phyloP scores from a whole-genome alignment of 2,113 vertebrate genomes.

The Percina caprodes region DNA sequence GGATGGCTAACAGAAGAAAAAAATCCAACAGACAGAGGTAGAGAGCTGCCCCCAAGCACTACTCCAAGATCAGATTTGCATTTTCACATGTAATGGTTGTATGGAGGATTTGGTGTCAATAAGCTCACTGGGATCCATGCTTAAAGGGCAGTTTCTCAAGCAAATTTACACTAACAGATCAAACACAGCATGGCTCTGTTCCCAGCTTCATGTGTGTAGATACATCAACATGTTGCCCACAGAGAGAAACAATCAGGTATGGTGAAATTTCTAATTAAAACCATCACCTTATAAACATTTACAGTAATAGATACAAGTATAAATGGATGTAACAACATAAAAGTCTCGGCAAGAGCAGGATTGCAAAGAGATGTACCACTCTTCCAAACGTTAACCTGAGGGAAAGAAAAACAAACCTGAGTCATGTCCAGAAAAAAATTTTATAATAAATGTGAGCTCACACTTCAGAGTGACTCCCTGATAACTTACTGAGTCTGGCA shows the following conservation, averaged over 20 bases:
- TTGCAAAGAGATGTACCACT: background rate
- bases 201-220: slow-evolving; percentile 18
- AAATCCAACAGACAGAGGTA: slow-evolving; percentile 79
- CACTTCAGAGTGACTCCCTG: slow-evolving; percentile 15
- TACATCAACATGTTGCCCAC: slow-evolving; percentile 7
- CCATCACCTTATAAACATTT: background rate
- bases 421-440: background rate
- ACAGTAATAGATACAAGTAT: background rate
- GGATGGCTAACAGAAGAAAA: slow-evolving; percentile 64
- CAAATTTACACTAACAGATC: background rate
- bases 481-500: slow-evolving; percentile 14
- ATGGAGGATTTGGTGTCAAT: slow-evolving; percentile 72
- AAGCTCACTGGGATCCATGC: slow-evolving; percentile 66
- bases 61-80: slow-evolving; percentile 74
- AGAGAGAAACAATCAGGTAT: slow-evolving; percentile 1
- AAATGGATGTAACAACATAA: background rate
- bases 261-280: background rate
- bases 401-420: slow-evolving; percentile 14
- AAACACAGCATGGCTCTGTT: slow-evolving; percentile 13
- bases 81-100: slow-evolving; percentile 70
- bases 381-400: background rate
- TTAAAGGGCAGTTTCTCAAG: slow-evolving; percentile 70
- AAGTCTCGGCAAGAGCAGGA: background rate
- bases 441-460: background rate
- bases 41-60: slow-evolving; percentile 74